A percentile compares a stretch with the other conserved stretches of the same genome.
phyloP scores from a whole-genome alignment of 2,113 vertebrate species.

The Dasypus novemcinctus region DNA sequence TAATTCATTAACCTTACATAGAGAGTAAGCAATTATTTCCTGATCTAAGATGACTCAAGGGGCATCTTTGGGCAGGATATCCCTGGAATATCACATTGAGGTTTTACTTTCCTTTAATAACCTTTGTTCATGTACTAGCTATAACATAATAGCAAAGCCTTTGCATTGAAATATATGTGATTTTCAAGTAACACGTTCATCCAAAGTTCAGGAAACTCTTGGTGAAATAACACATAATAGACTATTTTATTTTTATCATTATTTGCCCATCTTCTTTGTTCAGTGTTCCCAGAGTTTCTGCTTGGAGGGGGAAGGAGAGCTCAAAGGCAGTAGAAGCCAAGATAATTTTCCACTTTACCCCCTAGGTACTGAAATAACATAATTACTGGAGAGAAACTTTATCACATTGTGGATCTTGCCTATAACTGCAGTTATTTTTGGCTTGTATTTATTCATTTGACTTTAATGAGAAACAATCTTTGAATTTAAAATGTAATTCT shows the following conservation, averaged over 20 bases:
- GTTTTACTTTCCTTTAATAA: neutral
- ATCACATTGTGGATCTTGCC: neutral
- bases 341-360: neutral
- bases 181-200: neutral
- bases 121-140: neutral
- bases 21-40: neutral
- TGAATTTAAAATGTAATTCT: neutral
- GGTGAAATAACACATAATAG: rapidly evolving
- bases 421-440: neutral
- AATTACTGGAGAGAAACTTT: neutral
- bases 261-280: no score
- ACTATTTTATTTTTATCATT: neutral
- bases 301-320: neutral
- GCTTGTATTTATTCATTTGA: neutral
- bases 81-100: no score
- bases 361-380: neutral
- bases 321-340: neutral
- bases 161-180: neutral
- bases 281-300: neutral
- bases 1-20: no score
- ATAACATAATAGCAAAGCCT: no score
- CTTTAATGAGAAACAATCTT: neutral
- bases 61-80: rapidly evolving
- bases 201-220: neutral
- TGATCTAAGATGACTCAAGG: rapidly evolving